Conservation (phyloP, 1,140 invertebrate species). For the Drosophila bipectinata region DNA sequence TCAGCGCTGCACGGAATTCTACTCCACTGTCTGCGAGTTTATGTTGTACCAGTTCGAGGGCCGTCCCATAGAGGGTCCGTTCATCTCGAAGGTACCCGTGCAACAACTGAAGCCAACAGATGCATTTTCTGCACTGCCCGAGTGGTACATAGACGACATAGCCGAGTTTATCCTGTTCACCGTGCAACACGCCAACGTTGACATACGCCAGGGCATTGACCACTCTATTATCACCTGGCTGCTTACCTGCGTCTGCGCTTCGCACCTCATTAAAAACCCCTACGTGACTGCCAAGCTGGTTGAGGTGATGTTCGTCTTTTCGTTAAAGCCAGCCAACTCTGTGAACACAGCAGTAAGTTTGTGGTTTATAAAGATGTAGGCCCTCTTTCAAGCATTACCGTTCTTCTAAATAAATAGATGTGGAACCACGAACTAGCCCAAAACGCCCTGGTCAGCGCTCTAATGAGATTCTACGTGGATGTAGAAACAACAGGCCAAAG, state of each 20-base stretch:
- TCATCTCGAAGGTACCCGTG: conserved; percentile 83
- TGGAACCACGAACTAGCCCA: conserved; percentile 95
- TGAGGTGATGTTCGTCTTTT: conserved; percentile 97
- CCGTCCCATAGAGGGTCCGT: conserved; percentile 78
- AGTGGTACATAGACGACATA: conserved; percentile 98
- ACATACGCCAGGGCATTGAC: conserved; percentile 91
- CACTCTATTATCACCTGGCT: conserved; percentile 94
- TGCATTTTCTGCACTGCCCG: conserved; percentile 94
- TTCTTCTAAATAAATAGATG: conserved; percentile 84
- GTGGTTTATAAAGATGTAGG: background rate
- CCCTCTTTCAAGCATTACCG: background rate
- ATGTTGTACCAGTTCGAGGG: conserved; percentile 88
- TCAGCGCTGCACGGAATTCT: conserved; percentile 92
- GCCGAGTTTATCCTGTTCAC: conserved; percentile 97
- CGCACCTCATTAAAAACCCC: conserved; percentile 96
- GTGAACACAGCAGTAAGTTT: conserved; percentile 84
- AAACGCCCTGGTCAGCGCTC: conserved; percentile 91
- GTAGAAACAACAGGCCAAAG: conserved; percentile 98
- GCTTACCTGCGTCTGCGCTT: conserved; percentile 94
- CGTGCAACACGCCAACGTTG: conserved; percentile 93
- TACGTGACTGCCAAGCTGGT: conserved; percentile 97
- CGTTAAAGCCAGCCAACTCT: conserved; percentile 88
- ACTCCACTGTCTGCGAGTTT: conserved; percentile 92
- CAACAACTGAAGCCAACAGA: conserved; percentile 88
- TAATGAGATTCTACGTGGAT: conserved; percentile 99